Conservation (phyloP, 2,113 vertebrate genomes). For the Cettia cetti region DNA sequence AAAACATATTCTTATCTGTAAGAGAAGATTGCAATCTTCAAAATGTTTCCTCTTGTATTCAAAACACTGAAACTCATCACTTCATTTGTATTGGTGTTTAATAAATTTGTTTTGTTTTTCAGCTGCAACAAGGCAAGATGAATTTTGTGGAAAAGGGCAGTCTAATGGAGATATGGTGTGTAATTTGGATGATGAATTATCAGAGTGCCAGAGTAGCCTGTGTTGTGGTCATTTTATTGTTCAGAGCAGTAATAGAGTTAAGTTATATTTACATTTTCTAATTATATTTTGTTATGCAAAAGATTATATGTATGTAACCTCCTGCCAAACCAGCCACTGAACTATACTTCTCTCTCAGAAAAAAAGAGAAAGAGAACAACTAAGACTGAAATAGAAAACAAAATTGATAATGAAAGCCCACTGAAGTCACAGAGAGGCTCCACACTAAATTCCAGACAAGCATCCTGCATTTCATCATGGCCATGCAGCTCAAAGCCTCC, state of each 20-base stretch:
- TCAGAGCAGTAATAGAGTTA: background rate
- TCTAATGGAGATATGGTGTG: background rate
- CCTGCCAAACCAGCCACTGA: background rate
- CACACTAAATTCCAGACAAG: background rate
- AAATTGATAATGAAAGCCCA: constrained; percentile 30
- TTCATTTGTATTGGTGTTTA: background rate
- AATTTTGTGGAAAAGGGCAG: background rate
- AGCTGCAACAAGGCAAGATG: background rate
- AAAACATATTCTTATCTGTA: background rate
- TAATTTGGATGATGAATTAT: constrained; percentile 22
- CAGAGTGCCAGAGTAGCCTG: background rate
- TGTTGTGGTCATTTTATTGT: constrained; percentile 20
- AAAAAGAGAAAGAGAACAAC: background rate
- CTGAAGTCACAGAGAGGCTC: background rate
- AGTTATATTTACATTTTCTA: constrained; percentile 23
- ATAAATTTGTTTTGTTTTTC: background rate
- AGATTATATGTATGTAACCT: background rate
- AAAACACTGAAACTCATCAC: background rate
- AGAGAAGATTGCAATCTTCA: background rate
- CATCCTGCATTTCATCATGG: constrained; percentile 49
- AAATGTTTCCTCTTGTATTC: background rate
- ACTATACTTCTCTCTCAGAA: background rate
- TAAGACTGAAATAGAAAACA: constrained; percentile 43
- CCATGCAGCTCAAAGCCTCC: background rate
- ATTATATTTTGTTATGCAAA: constrained; percentile 2